phyloP scores from a whole-genome alignment of 2,113 vertebrate species.

The Tragelaphus buxtoni region DNA sequence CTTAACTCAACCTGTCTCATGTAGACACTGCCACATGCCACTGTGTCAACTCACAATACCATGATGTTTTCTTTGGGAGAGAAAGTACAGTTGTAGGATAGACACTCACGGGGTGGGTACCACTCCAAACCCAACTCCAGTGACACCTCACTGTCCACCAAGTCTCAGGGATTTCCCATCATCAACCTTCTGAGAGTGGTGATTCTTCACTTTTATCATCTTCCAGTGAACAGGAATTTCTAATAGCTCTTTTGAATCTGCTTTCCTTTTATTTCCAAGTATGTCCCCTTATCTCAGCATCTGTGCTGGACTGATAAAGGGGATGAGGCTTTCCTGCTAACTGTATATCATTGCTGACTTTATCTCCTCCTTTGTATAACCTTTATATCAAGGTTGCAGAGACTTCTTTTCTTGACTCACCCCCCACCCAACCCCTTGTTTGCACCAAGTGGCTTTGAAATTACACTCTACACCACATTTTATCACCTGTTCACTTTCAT shows the following conservation, averaged over 20 bases:
- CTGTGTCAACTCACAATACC: background rate
- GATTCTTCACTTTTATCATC: constrained; percentile 47
- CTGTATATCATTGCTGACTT: constrained; percentile 46
- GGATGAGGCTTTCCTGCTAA: background rate
- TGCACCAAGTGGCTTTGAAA: background rate
- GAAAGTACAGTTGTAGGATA: background rate
- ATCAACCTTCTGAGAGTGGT: background rate
- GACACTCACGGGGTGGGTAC: background rate
- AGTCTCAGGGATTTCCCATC: background rate
- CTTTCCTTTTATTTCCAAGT: constrained; percentile 29
- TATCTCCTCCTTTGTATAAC: constrained; percentile 5
- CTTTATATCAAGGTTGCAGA: constrained; percentile 38
- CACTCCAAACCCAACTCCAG: background rate
- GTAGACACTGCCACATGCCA: background rate
- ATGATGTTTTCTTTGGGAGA: background rate
- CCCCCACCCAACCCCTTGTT: background rate
- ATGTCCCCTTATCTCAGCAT: constrained; percentile 33
- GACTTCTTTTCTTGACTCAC: background rate
- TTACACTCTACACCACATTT: background rate
- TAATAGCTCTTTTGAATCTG: constrained; percentile 49
- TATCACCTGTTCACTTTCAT: constrained; percentile 1
- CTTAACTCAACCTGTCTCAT: background rate
- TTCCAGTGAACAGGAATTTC: constrained; percentile 44
- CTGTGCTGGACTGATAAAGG: constrained; percentile 30
- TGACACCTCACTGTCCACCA: background rate